These are phyloP conservation scores for Epistrophella euchroma DNA, from an alignment of 2,888 invertebrate genomes.

Conservation along the genomic window DNA sequence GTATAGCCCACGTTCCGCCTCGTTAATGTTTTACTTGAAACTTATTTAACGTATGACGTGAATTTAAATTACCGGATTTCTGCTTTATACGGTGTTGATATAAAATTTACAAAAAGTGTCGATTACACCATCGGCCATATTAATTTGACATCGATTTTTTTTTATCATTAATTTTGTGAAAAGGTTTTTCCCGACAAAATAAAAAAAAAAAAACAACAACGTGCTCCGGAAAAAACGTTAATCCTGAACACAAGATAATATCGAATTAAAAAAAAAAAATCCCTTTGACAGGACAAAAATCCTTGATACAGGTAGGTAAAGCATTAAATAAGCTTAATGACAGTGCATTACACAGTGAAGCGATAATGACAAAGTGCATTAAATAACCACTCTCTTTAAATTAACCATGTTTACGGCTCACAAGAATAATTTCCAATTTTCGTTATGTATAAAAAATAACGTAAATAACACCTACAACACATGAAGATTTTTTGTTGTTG, in stretches of 20 bases:
- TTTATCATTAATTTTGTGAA: slow-evolving; percentile 27
- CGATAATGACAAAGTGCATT: slow-evolving; percentile 55
- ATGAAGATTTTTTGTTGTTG: slow-evolving; percentile 10
- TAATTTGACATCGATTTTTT: slow-evolving; percentile 33
- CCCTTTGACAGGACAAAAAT: slow-evolving; percentile 13
- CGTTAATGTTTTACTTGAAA: not conserved
- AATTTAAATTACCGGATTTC: slow-evolving; percentile 40
- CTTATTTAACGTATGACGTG: slow-evolving; percentile 24
- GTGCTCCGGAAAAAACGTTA: slow-evolving; percentile 36
- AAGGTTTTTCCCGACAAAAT: slow-evolving; percentile 11
- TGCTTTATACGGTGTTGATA: slow-evolving; percentile 13
- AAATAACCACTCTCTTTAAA: slow-evolving; percentile 64
- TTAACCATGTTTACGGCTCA: slow-evolving; percentile 66
- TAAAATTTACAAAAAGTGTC: slow-evolving; percentile 48
- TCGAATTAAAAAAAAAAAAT: slow-evolving; percentile 28
- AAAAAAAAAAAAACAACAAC: slow-evolving; percentile 11
- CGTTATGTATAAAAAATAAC: slow-evolving; percentile 27
- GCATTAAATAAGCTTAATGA: slow-evolving; percentile 59
- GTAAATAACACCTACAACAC: slow-evolving; percentile 13
- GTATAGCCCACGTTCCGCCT: not conserved
- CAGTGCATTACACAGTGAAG: slow-evolving; percentile 55
- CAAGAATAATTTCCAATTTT: slow-evolving; percentile 62
- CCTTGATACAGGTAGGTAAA: slow-evolving; percentile 29
- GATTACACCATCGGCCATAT: slow-evolving; percentile 47
- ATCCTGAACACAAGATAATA: slow-evolving; percentile 46